Evolutionary conservation across 2,888 invertebrate genomes (phyloP).

Genomic region (Oscheius sp.): DNA sequence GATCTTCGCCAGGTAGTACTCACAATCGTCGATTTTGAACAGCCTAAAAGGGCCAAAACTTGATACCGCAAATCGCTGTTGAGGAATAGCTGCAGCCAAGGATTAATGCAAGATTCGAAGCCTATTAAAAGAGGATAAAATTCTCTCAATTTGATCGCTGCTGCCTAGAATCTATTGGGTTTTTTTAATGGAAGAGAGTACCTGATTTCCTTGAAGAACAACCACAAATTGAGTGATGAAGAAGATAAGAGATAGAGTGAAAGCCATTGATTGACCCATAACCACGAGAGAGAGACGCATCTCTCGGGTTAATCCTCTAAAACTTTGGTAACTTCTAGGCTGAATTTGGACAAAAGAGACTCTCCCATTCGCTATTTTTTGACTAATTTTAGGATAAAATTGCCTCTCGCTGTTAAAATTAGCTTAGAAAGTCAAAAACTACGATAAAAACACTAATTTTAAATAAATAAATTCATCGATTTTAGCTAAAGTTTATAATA

Average conservation of each 20-base stretch:
- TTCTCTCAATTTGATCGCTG: background rate
- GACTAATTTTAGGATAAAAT: too few relatives aligned
- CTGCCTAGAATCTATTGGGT: slow-evolving; percentile 9
- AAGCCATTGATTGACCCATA: slow-evolving; percentile 3
- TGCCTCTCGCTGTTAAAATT: too few relatives aligned
- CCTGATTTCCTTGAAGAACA: background rate
- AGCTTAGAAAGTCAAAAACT: too few relatives aligned
- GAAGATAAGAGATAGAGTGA: background rate
- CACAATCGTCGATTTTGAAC: too few relatives aligned
- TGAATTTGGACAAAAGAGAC: too few relatives aligned
- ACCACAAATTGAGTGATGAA: background rate
- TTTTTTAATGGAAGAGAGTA: too few relatives aligned
- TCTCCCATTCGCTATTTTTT: too few relatives aligned
- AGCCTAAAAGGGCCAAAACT: background rate
- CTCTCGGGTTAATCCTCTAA: background rate
- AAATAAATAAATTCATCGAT: too few relatives aligned
- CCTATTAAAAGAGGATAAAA: slow-evolving; percentile 5
- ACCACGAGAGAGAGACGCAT: background rate
- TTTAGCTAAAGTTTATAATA: too few relatives aligned
- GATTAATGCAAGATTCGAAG: slow-evolving; percentile 4
- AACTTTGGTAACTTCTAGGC: background rate
- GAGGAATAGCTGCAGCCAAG: slow-evolving; percentile 5
- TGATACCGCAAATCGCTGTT: slow-evolving; percentile 15
- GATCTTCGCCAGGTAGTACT: too few relatives aligned
- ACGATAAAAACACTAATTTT: too few relatives aligned